Evolutionary conservation across 2,797 vertebrate species (phyloP), one percentile per base, ranked within the genome.

Genomic region (Chrysocyon brachyurus): DNA sequence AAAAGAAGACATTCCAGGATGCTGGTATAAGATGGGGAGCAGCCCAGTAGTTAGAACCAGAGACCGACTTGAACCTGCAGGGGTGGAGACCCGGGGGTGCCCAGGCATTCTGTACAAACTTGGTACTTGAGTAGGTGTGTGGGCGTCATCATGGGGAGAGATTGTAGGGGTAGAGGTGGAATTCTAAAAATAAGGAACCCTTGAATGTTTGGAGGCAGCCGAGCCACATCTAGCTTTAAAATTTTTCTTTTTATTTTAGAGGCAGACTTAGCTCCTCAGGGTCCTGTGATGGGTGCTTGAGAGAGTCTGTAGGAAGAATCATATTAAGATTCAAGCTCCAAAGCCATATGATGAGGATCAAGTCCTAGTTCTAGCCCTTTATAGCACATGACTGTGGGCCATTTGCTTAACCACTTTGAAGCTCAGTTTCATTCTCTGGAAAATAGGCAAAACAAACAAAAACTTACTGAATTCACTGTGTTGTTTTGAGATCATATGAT

Each of bases 1-100:
- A 77, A 84, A 94, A 84, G 68, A 90, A 88, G 77, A 79, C 57
- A 46, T 66, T 90, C 11, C 24, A 19, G 66, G 83, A 78, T 40
- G 0, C 31, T 49, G 64, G 59, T 26, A 10, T 11, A n/a, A 31
- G 36, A 57, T 56, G 92, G 33, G 22, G 73, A 72, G 12, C 36
- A 61, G 49, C 24, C 33, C 63, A n/a, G 59, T 4, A 40, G 46
- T 56, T 63, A 40, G 79, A 86, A 70, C 72, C 31, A 31, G 40
- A 93, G 61, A 61, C 7, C 79, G 11, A 46, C 6, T 81, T 92
- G 33, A 77, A 64, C 59, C 63, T 72, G 46, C 64, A 40, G 46
- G 14, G n/a, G 26, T 31, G 5, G 56, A 93, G 16, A 56, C 72
- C 31, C 0, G 0, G 15, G 63, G 59, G 33, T 21, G 28, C 33